Percentiles rank a stretch among this genome's conserved stretches.
phyloP scores from a whole-genome alignment of 2,797 vertebrate species.

The Anguilla obscura region DNA sequence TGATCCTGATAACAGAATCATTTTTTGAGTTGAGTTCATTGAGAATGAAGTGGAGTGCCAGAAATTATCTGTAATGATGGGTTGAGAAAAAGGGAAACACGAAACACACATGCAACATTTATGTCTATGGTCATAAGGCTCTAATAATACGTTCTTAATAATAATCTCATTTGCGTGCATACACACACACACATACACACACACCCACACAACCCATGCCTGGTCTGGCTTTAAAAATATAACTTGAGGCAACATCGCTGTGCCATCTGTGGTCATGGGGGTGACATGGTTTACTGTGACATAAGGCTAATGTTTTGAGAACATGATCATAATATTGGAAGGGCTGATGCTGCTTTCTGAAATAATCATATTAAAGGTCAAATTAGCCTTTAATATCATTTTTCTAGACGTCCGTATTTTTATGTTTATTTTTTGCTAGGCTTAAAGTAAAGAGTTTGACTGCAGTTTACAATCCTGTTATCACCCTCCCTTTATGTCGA shows the following conservation, averaged over 20 bases:
- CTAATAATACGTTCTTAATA: background rate
- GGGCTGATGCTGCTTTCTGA: background rate
- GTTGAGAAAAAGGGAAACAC: background rate
- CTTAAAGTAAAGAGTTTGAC: background rate
- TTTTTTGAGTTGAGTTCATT: background rate
- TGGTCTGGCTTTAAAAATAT: background rate
- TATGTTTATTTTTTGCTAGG: background rate
- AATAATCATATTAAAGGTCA: background rate
- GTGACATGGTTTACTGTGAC: background rate
- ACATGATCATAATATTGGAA: background rate
- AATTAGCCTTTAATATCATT: background rate
- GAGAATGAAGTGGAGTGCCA: background rate
- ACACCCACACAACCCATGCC: background rate
- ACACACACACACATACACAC: background rate
- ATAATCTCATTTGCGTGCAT: conserved; percentile 3
- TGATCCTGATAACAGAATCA: background rate
- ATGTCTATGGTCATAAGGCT: conserved; percentile 5
- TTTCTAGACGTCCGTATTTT: background rate
- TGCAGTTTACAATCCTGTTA: background rate
- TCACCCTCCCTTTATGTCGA: background rate
- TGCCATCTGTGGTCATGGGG: background rate
- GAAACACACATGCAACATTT: background rate
- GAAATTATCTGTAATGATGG: background rate
- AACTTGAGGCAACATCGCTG: background rate
- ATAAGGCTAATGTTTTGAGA: background rate